Percentiles rank a stretch among this genome's conserved stretches.
Evolutionary conservation across 2,888 invertebrate genomes (phyloP).

Genomic region (Scaptomyza flava): DNA sequence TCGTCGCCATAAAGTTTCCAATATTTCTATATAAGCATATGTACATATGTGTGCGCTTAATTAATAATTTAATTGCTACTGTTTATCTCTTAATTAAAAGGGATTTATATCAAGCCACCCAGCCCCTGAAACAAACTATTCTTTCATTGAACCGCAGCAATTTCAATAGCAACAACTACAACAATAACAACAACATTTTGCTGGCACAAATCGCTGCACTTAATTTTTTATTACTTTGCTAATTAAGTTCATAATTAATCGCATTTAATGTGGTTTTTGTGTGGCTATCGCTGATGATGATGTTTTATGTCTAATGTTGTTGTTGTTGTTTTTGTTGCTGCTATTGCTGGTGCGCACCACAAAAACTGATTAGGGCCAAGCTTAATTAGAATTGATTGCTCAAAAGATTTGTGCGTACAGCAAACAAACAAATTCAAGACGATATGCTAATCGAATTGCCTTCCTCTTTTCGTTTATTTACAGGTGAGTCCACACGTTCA

Average conservation of each 20-base stretch:
- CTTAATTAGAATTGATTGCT: conserved; percentile 77
- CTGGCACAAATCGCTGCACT: conserved; percentile 61
- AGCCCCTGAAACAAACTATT: conserved; percentile 32
- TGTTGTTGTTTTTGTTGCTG: conserved; percentile 14
- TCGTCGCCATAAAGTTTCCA: conserved; percentile 26
- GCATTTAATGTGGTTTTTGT: conserved; percentile 62
- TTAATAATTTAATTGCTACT: conserved; percentile 83
- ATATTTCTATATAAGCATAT: conserved; percentile 19
- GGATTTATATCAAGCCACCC: conserved; percentile 70
- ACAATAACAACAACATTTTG: conserved; percentile 25
- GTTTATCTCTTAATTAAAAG: conserved; percentile 83
- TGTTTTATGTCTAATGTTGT: background rate
- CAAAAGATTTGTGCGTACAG: conserved; percentile 63
- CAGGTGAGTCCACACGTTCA: conserved; percentile 82
- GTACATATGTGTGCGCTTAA: conserved; percentile 55
- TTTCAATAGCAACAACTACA: conserved; percentile 38
- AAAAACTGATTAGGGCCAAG: conserved; percentile 66
- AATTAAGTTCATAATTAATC: conserved; percentile 78
- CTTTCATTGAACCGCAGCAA: conserved; percentile 39
- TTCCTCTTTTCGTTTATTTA: conserved; percentile 53
- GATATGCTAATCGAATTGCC: conserved; percentile 53
- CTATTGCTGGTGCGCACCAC: conserved; percentile 40
- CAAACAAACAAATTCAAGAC: conserved; percentile 3
- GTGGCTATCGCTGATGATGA: conserved; percentile 47
- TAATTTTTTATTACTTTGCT: conserved; percentile 74